Conservation (phyloP, 2,888 invertebrate species). For the Oxystoma pomonae region DNA sequence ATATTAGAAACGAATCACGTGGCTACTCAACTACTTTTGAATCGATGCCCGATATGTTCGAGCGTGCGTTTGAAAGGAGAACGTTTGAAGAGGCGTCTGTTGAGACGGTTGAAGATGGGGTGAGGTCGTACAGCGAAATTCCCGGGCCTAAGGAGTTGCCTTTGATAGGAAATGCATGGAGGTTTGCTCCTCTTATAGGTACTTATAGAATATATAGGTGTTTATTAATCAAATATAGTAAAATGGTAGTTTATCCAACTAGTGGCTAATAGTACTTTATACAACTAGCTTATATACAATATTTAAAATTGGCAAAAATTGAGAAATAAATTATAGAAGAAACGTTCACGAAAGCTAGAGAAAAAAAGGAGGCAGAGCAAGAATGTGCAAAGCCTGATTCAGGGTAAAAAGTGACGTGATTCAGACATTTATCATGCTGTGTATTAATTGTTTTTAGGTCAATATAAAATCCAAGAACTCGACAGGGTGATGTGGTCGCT, state of each 20-base stretch:
- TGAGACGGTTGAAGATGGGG: conserved; percentile 24
- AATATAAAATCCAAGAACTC: conserved; percentile 55
- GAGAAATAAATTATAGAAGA: too few species aligned
- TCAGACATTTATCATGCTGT: background rate
- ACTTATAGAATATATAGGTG: conserved; percentile 31
- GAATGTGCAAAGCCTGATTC: too few species aligned
- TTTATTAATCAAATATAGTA: too few species aligned
- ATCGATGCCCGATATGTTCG: conserved; percentile 28
- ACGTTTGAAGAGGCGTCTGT: conserved; percentile 5
- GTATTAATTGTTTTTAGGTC: conserved; percentile 43
- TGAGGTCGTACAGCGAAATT: conserved; percentile 58
- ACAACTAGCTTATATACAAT: too few species aligned
- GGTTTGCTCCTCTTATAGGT: conserved; percentile 69
- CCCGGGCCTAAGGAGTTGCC: conserved; percentile 74
- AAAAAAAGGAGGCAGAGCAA: too few species aligned
- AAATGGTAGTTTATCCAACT: too few species aligned
- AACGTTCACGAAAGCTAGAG: too few species aligned
- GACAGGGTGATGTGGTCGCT: conserved; percentile 58
- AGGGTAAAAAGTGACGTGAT: too few species aligned
- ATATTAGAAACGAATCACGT: conserved; percentile 24
- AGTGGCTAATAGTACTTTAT: too few species aligned
- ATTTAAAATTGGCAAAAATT: too few species aligned
- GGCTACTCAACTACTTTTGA: conserved; percentile 41
- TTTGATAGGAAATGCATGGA: conserved; percentile 74
- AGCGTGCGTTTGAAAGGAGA: conserved; percentile 20